Evolutionary conservation across 1,140 invertebrate genomes (phyloP), one percentile per base, ranked within the genome.

Genomic region (Drosophila chauvacae): DNA sequence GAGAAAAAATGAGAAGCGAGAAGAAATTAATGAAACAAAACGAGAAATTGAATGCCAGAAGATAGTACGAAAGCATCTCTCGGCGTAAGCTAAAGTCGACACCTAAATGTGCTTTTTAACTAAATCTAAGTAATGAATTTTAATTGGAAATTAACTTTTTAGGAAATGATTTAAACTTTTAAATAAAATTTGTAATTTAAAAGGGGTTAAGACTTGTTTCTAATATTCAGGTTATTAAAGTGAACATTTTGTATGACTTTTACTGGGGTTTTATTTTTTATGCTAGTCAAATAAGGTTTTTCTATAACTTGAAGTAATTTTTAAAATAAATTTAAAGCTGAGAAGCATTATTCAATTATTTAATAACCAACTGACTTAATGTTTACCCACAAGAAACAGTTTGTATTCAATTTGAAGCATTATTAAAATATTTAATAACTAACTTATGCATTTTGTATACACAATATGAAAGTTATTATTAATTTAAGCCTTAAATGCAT

Each of bases 21-120:
- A 35, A 35, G 37, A 63, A 88, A 69, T 87, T 88, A 90, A 88
- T 90, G 81, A 76, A 90, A 81, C 77, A 69, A 76, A 90, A 76
- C 77, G 74, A 53, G 42, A 10, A 66, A 61, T 62, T 50, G 37
- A 64, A 68, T 65, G 37, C 33, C 3, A 62, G 45, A 48, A 58
- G 65, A 70, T 53, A 62, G 39, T 41, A 33, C 5, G 18, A 58
- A 20, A 50, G 44, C 1, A 26, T 39, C 18, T 41, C 7, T 13
- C 5, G 7, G 0, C n/a, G 2, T 6, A 37, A 56, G 20, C 14
- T 7, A 11, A 59, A 44, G 61, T 26, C 75, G 82, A 62, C 42
- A 28, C 47, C 18, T 35, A 35, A 63, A 86, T 81, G 57, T 85
- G 26, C 82, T 86, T 62, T 57, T 23, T 13, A 6, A 48, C 4